These are phyloP conservation scores for Hanleya hanleyi DNA, from an alignment of 2,888 invertebrate species.

Conservation along the genomic window DNA sequence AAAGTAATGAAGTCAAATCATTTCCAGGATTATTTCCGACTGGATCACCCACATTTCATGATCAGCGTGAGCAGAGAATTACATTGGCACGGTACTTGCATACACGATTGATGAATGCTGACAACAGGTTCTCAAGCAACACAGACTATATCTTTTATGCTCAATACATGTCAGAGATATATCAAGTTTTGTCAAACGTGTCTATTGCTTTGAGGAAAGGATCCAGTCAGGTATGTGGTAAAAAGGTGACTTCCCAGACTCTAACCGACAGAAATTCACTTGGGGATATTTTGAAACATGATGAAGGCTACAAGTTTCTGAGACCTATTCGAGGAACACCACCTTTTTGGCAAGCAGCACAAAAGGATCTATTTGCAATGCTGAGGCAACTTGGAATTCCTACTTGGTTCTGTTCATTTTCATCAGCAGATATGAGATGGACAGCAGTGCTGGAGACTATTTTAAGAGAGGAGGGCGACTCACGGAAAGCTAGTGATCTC, in stretches of 20 bases:
- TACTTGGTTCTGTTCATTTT: conserved; percentile 37
- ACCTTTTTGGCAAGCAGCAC: conserved; percentile 35
- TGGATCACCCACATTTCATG: not conserved
- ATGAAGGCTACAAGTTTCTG: conserved; percentile 30
- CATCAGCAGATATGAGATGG: conserved; percentile 39
- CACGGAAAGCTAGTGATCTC: conserved; percentile 16
- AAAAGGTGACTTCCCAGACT: conserved; percentile 14
- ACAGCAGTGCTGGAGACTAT: conserved; percentile 34
- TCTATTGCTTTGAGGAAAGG: conserved; percentile 24
- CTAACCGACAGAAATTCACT: conserved; percentile 6
- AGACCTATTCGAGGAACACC: conserved; percentile 33
- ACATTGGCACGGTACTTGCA: conserved; percentile 24
- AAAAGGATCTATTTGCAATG: conserved; percentile 37
- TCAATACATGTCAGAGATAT: conserved; percentile 27
- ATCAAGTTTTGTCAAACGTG: conserved; percentile 12
- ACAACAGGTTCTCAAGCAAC: conserved; percentile 27
- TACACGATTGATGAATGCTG: conserved; percentile 25
- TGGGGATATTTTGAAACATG: conserved; percentile 18
- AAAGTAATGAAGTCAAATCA: conserved; percentile 10
- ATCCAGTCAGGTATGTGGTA: not conserved
- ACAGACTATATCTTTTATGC: conserved; percentile 33
- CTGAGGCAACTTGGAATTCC: too few species aligned
- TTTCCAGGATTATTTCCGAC: too few species aligned
- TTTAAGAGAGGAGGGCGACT: conserved; percentile 24
- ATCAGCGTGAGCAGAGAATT: not conserved